Conservation (phyloP, 2,797 vertebrate genomes). For the Limnodromus scolopaceus region DNA sequence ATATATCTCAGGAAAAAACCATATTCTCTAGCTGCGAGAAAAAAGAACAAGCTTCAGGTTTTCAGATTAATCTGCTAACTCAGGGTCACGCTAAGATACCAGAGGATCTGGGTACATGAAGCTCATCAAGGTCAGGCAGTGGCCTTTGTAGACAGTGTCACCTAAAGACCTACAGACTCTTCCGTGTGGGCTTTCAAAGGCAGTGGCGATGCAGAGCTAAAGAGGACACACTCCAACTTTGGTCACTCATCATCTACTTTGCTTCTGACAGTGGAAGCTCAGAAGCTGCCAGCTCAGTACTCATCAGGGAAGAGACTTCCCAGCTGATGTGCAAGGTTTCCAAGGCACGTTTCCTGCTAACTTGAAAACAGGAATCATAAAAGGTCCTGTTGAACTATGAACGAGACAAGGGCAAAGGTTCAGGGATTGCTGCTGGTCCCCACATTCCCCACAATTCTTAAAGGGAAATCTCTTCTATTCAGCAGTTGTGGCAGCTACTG, state of each 20-base stretch:
- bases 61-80: neutral
- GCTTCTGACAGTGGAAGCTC: neutral
- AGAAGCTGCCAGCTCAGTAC: neutral
- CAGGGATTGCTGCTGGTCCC: conserved; percentile 9
- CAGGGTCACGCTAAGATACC: neutral
- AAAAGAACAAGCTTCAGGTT: neutral
- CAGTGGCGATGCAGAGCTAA: neutral
- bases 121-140: neutral
- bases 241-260: neutral
- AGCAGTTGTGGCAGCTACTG: neutral
- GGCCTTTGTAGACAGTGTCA: neutral
- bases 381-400: neutral
- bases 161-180: neutral
- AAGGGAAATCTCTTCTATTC: neutral
- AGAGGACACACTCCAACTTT: neutral
- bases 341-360: neutral
- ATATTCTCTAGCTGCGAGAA: neutral
- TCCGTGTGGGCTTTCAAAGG: neutral
- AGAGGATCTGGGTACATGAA: neutral
- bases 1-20: neutral
- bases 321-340: neutral
- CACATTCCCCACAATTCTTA: neutral
- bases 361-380: conserved; percentile 1
- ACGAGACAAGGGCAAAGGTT: neutral
- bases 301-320: neutral